Conservation (phyloP, 1,140 invertebrate species). For the Sycophila sp. region DNA sequence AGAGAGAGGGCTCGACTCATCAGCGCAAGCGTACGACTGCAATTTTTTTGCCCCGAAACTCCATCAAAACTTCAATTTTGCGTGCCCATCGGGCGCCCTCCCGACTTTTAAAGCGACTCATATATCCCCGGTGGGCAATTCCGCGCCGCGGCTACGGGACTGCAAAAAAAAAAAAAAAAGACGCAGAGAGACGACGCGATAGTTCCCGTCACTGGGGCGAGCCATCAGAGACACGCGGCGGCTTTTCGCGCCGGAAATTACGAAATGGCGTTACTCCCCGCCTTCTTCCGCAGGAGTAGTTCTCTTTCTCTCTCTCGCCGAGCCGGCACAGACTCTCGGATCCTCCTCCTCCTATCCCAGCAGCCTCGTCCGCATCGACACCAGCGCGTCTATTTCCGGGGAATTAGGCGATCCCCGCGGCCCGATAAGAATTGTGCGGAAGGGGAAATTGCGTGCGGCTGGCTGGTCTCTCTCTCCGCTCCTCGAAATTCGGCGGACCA, state of each 20-base stretch:
- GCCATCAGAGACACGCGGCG: slow-evolving; percentile 11
- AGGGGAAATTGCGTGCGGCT: slow-evolving; percentile 1
- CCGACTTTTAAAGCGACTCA: too few relatives aligned
- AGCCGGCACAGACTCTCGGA: slow-evolving; percentile 28
- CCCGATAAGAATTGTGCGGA: slow-evolving; percentile 10
- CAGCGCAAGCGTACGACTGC: too few relatives aligned
- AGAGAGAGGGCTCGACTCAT: too few relatives aligned
- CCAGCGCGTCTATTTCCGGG: slow-evolving; percentile 48
- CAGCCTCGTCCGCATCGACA: slow-evolving; percentile 46
- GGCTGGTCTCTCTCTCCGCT: not conserved
- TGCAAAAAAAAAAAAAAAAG: slow-evolving; percentile 1
- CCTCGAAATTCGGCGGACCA: too few relatives aligned
- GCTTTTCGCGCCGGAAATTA: slow-evolving; percentile 50
- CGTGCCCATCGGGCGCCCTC: too few relatives aligned
- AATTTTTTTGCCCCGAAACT: too few relatives aligned
- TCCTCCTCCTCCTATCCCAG: too few relatives aligned
- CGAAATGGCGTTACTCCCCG: slow-evolving; percentile 54
- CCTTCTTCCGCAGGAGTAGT: slow-evolving; percentile 32
- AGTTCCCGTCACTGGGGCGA: not conserved
- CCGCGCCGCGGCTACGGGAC: too few relatives aligned
- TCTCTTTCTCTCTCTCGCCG: not conserved
- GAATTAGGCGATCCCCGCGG: slow-evolving; percentile 41
- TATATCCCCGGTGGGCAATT: too few relatives aligned
- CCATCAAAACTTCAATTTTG: slow-evolving; percentile 17
- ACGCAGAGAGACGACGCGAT: not conserved